Evolutionary conservation across 2,888 invertebrate species (phyloP).

Genomic region (Oscheius sp.): DNA sequence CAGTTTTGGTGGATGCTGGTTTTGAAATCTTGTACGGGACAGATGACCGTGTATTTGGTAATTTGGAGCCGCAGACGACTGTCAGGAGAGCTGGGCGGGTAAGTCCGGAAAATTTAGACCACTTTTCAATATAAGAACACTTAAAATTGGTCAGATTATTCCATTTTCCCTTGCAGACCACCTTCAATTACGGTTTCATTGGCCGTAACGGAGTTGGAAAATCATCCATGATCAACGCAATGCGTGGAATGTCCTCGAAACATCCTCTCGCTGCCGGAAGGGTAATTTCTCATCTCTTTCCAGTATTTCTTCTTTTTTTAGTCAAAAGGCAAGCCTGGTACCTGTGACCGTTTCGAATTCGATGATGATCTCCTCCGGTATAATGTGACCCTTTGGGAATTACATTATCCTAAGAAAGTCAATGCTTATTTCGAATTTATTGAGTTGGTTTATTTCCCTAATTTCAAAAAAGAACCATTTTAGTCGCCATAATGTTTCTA

Average conservation of each 20-base stretch:
- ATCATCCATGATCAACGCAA: conserved; percentile 57
- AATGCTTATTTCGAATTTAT: conserved; percentile 63
- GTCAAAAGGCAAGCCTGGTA: conserved; percentile 49
- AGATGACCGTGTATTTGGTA: conserved; percentile 56
- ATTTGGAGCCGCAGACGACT: conserved; percentile 54
- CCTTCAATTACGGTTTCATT: conserved; percentile 62
- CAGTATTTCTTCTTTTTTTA: conserved; percentile 29
- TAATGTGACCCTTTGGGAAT: conserved; percentile 57
- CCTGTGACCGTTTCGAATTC: conserved; percentile 58
- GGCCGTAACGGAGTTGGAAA: conserved; percentile 56
- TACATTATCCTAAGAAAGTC: conserved; percentile 59
- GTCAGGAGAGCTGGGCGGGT: conserved; percentile 55
- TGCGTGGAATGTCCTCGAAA: conserved; percentile 59
- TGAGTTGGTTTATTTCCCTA: conserved; percentile 43
- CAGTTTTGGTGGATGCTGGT: conserved; percentile 60
- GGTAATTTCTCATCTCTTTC: conserved; percentile 24
- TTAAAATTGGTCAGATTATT: neutral
- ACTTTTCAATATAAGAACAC: no score
- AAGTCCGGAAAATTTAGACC: no score
- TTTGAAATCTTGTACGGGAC: conserved; percentile 61
- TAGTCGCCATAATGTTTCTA: conserved; percentile 54
- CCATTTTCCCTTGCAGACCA: conserved; percentile 39
- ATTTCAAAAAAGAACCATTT: neutral
- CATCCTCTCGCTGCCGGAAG: conserved; percentile 58
- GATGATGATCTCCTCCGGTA: conserved; percentile 58